Base-by-base conservation (phyloP, 2,113 vertebrate genomes). In the Brachyhypopomus gauderio region DNA sequence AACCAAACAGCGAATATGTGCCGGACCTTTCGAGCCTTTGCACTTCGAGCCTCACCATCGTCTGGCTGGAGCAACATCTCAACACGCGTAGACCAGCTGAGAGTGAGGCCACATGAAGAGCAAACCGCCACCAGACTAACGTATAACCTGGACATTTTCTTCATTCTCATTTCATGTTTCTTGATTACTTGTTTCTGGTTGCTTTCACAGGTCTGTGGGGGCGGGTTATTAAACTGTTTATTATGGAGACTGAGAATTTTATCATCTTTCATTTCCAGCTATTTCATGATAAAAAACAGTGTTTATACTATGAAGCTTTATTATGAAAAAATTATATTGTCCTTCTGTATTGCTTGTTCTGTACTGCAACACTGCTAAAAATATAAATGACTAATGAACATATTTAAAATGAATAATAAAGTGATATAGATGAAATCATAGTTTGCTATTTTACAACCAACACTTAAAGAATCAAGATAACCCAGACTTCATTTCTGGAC, bases 211-310 rank as follows among this genome's bases (percentile, higher is more conserved):
- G 59, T 66, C 66, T 60, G 59, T 71, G 55, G 59, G 58, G 58
- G 0, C 38, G 4, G 25, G n/a, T 72, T 34, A 48, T 45, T 25
- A 71, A 45, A 30, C 20, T 30, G 22, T 69, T 78, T 38, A 59
- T 78, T 70, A 16, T 16, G 25, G 52, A 78, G 17, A 23, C 48
- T 69, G 62, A 55, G 41, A 27, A 22, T 25, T 34, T 16, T 45
- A 41, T 59, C 52, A 48, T 59, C 30, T 69, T 16, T 60, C n/a
- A 38, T 20, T 38, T 38, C 34, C 22, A 59, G 59, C 66, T 60
- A 41, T 38, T 79, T 71, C 17, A 71, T 59, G 66, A 59, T 34
- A 79, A 22, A 48, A 79, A 72, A 52, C 14, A 11, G 0, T 52
- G 25, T 34, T 70, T 41, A 67, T 20, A 38, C 41, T 41, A 41